Base-by-base conservation (phyloP, 2,888 invertebrate species). In the Lithodes maja region DNA sequence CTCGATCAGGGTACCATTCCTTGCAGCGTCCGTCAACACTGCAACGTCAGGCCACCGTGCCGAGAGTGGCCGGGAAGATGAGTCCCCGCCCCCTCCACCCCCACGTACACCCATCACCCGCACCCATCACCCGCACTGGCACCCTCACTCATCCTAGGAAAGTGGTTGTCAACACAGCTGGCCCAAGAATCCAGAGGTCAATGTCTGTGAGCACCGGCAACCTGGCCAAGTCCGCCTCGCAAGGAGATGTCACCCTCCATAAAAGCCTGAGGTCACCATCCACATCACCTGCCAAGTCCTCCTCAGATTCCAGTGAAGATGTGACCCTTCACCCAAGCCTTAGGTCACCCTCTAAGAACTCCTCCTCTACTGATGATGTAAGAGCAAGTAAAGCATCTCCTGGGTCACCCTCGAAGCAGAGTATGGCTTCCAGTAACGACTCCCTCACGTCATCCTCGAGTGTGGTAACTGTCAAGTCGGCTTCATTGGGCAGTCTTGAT, bases 401-500 rank as follows among this genome's bases (percentile, higher is more conserved):
- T 7, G 90, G 85, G 50, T 90, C 90, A 55, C 90, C 91, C 33
- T 92, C 91, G 5, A 92, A 92, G 82, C 86, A 86, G 83, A 90
- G 90, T 79, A 74, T 91, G 61, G 87, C 92, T 49, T 92, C 93
- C 12, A 92, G 92, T 68, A 92, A 92, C 79, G 92, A 93, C 83
- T 93, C 93, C 17, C 87, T 93, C 17, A 92, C 92, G 15, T 92
- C 92, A 2, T 92, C 92, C 78, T 92, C 92, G 49, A 92, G 92
- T 80, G 92, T 92, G 84, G 92, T 92, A 2, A 93, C 93, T 7
- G 92, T 93, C 68, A 93, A 92, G 90, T 92, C 92, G 7, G 92
- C 92, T 52, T 92, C 92, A 15, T 85, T 91, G 2, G 90, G 88
- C 12, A 90, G 86, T 49, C 80, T 90, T 7, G 92, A 89, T 53